Percentiles rank a stretch among this genome's conserved stretches.
Evolutionary conservation across 2,797 vertebrate species (phyloP).

Genomic region (Australoheros facetus): DNA sequence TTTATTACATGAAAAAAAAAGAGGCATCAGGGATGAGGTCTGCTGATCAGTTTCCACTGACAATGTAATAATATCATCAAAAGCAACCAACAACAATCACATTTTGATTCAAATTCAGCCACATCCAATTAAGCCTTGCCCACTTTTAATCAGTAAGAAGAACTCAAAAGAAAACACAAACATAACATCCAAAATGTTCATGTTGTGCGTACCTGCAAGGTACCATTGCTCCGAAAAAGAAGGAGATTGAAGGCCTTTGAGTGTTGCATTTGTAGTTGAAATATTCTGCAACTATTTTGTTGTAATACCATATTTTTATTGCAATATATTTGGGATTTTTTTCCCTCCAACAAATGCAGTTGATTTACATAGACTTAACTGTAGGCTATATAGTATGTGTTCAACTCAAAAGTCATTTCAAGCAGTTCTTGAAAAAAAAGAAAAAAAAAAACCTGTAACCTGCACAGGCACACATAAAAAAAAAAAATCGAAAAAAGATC

Average conservation of each 20-base stretch:
- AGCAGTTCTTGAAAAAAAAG: constrained; percentile 10
- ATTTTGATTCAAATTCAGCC: not conserved
- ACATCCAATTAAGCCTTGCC: not conserved
- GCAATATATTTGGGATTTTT: not conserved
- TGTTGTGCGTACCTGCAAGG: not conserved
- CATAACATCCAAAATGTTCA: not conserved
- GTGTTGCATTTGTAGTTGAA: not conserved
- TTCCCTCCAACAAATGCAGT: not conserved
- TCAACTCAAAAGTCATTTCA: constrained; percentile 13
- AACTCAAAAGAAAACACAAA: not conserved
- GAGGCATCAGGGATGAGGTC: not conserved
- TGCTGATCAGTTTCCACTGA: not conserved
- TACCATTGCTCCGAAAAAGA: not conserved
- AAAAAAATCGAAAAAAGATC: constrained; percentile 22
- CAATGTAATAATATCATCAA: not conserved
- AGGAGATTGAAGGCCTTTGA: not conserved
- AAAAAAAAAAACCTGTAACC: not conserved
- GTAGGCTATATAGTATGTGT: not conserved
- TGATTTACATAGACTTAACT: not conserved
- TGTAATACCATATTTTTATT: not conserved
- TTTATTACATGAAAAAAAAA: not conserved
- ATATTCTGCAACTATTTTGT: not conserved
- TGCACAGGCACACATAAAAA: not conserved
- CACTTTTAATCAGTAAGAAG: no score
- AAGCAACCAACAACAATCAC: no score